Conservation (phyloP, 1,140 invertebrate species). For the Drosophila setifemur region DNA sequence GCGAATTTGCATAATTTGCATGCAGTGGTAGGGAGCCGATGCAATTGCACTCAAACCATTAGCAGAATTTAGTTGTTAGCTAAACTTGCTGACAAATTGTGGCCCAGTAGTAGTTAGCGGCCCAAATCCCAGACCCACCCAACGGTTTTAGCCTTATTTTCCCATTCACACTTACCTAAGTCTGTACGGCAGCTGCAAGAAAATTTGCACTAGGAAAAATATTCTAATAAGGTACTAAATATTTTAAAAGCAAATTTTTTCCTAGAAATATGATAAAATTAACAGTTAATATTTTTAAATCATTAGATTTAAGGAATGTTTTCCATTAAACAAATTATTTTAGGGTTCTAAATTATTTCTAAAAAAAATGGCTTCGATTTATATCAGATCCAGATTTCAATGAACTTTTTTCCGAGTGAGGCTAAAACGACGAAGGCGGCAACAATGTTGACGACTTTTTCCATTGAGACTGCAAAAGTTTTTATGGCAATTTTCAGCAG, state of each 20-base stretch:
- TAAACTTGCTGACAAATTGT: slow-evolving; percentile 70
- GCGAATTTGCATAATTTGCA: slow-evolving; percentile 73
- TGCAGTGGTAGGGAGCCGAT: slow-evolving; percentile 28
- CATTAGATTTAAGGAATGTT: no score
- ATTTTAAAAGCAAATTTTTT: no score
- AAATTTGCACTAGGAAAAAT: background rate
- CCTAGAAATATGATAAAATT: no score
- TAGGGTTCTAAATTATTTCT: no score
- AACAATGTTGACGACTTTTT: slow-evolving; percentile 64
- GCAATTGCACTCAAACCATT: slow-evolving; percentile 39
- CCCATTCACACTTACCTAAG: slow-evolving; percentile 18
- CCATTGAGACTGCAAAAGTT: slow-evolving; percentile 77
- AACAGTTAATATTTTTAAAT: no score
- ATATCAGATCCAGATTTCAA: no score
- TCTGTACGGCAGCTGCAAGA: slow-evolving; percentile 50
- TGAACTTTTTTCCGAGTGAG: background rate
- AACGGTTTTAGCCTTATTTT: slow-evolving; percentile 2
- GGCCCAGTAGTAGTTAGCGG: slow-evolving; percentile 44
- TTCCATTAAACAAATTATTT: no score
- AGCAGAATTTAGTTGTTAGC: slow-evolving; percentile 61
- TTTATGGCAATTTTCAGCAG: slow-evolving; percentile 66
- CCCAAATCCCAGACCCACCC: slow-evolving; percentile 26
- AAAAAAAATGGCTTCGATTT: no score
- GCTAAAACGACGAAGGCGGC: slow-evolving; percentile 36
- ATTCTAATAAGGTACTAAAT: no score